Percentiles rank a stretch among this genome's conserved stretches.
Evolutionary conservation across 2,113 vertebrate genomes (phyloP).

Genomic region (Circaetus cinerascens): DNA sequence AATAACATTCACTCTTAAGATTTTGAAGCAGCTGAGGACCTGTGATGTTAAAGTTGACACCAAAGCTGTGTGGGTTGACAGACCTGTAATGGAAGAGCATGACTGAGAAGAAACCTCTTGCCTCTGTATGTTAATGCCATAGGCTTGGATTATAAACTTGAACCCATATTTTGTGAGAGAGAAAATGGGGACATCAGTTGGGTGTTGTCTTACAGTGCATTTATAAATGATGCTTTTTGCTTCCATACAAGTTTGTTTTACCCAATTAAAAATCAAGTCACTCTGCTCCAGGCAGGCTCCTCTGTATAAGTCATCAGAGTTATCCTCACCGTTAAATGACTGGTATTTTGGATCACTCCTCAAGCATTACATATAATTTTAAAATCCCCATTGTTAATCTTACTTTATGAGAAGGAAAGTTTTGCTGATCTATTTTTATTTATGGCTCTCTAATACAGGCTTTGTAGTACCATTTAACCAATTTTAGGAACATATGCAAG

Average conservation of each 20-base stretch:
- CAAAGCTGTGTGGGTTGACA: neutral
- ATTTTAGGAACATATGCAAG: neutral
- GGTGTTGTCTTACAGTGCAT: neutral
- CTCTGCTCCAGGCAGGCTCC: neutral
- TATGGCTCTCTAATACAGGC: neutral
- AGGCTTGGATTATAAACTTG: neutral
- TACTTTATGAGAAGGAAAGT: neutral
- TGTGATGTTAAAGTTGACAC: neutral
- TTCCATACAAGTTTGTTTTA: neutral
- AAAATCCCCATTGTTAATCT: neutral
- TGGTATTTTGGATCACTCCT: neutral
- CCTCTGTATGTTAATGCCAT: neutral
- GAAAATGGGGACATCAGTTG: fast-evolving
- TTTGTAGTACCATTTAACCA: neutral
- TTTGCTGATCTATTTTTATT: neutral
- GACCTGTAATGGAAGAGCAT: neutral
- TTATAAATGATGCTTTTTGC: neutral
- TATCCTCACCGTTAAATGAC: neutral
- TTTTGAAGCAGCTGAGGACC: neutral
- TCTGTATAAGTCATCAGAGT: neutral
- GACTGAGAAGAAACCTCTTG: neutral
- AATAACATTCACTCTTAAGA: neutral
- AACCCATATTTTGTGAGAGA: neutral
- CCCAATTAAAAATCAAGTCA: neutral
- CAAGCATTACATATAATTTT: neutral